Evolutionary conservation across 2,888 invertebrate species (phyloP).

Genomic region (Drosophila ochracea): DNA sequence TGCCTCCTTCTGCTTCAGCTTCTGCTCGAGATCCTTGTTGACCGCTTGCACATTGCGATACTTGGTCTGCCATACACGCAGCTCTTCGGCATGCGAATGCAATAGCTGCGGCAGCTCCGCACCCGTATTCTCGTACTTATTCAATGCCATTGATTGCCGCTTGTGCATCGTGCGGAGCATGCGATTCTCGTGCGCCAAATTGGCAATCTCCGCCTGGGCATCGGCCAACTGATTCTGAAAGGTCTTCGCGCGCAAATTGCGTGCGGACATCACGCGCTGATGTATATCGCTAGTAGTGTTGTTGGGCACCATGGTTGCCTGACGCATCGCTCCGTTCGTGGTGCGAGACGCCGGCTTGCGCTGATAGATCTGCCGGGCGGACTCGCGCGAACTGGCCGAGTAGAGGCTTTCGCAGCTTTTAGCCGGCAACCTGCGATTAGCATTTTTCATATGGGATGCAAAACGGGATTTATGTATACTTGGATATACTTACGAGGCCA

Average conservation of each 20-base stretch:
- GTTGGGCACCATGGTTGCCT: slow-evolving; percentile 74
- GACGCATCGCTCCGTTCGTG: slow-evolving; percentile 55
- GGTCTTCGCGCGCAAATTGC: slow-evolving; percentile 90
- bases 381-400: slow-evolving; percentile 84
- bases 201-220: slow-evolving; percentile 91
- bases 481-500: slow-evolving; percentile 80
- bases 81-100: slow-evolving; percentile 92
- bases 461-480: neutral
- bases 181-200: slow-evolving; percentile 90
- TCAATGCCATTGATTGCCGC: slow-evolving; percentile 91
- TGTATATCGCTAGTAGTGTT: slow-evolving; percentile 84
- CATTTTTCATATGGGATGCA: slow-evolving; percentile 1
- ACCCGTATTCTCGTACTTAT: slow-evolving; percentile 91
- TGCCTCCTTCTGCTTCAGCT: slow-evolving; percentile 89
- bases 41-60: slow-evolving; percentile 89
- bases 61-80: slow-evolving; percentile 89
- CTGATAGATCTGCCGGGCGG: slow-evolving; percentile 79
- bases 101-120: slow-evolving; percentile 91
- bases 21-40: slow-evolving; percentile 88
- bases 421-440: slow-evolving; percentile 70
- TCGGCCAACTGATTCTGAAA: slow-evolving; percentile 92
- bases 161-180: slow-evolving; percentile 91
- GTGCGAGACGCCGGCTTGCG: slow-evolving; percentile 63
- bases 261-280: slow-evolving; percentile 91
- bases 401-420: slow-evolving; percentile 86